Conservation (phyloP, 1,140 invertebrate genomes). For the Drosophila kikkawai region DNA sequence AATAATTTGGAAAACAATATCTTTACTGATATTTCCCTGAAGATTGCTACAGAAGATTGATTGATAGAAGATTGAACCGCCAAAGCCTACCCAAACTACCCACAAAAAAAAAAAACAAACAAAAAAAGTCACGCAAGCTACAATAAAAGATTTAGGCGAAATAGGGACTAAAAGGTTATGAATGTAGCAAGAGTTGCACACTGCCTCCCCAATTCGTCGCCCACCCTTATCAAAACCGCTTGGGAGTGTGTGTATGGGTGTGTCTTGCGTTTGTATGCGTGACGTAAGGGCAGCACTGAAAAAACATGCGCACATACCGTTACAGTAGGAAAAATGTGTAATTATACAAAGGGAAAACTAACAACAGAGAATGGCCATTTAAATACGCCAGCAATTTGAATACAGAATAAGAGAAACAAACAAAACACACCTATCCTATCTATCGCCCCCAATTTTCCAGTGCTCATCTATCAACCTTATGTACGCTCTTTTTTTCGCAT, state of each 20-base stretch:
- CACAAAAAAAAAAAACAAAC: not conserved
- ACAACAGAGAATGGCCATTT: slow-evolving; percentile 34
- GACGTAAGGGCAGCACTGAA: slow-evolving; percentile 51
- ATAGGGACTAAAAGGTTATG: slow-evolving; percentile 16
- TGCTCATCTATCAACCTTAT: slow-evolving; percentile 37
- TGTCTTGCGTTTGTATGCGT: slow-evolving; percentile 28
- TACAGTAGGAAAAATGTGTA: slow-evolving; percentile 49
- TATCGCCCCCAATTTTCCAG: slow-evolving; percentile 1
- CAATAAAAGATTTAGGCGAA: slow-evolving; percentile 32
- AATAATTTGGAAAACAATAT: too few relatives aligned
- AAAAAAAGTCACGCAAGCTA: slow-evolving; percentile 29
- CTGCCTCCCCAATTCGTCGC: not conserved
- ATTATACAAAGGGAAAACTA: slow-evolving; percentile 59
- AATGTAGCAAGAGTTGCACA: slow-evolving; percentile 7
- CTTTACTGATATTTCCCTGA: too few relatives aligned
- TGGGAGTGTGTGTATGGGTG: slow-evolving; percentile 13
- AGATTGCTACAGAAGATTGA: too few relatives aligned
- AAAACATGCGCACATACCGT: slow-evolving; percentile 69
- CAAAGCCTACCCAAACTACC: slow-evolving; percentile 13
- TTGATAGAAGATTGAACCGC: not conserved
- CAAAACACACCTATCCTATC: slow-evolving; percentile 29
- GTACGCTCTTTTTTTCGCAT: slow-evolving; percentile 50
- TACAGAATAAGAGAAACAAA: slow-evolving; percentile 34
- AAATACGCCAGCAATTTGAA: slow-evolving; percentile 38
- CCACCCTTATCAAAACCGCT: slow-evolving; percentile 3